Evolutionary conservation across 1,140 invertebrate species (phyloP).

Genomic region (Palaemon carinicauda): DNA sequence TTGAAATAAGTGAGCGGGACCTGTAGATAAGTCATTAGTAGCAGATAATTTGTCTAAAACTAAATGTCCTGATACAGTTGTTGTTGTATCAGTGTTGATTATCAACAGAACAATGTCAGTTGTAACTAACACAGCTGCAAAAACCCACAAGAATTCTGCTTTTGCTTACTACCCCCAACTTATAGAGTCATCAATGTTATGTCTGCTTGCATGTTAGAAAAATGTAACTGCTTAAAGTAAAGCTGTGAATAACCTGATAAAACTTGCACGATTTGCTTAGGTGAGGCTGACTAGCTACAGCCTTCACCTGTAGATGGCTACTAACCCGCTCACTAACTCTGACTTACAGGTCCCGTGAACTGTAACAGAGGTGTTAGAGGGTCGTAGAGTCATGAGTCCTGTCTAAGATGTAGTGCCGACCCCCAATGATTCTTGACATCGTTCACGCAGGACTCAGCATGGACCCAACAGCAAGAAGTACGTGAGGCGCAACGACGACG

Average conservation of each 20-base stretch:
- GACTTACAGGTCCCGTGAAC: conserved; percentile 57
- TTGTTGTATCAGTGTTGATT: too few species aligned
- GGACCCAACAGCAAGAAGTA: conserved; percentile 60
- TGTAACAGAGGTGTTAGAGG: conserved; percentile 41
- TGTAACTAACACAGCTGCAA: too few species aligned
- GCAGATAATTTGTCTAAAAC: not conserved
- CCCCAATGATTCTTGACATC: conserved; percentile 30
- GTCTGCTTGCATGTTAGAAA: too few species aligned
- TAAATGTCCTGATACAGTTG: too few species aligned
- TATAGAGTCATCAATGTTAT: too few species aligned
- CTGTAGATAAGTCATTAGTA: conserved; percentile 1
- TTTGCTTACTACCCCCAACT: too few species aligned
- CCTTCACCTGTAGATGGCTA: conserved; percentile 15
- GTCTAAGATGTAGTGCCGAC: not conserved
- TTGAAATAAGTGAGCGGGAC: not conserved
- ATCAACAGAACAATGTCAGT: too few species aligned
- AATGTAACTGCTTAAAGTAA: too few species aligned
- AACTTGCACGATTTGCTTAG: not conserved
- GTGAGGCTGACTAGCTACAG: not conserved
- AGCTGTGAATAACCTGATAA: too few species aligned
- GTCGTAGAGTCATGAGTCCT: conserved; percentile 47
- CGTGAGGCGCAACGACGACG: conserved; percentile 62
- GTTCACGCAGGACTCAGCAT: conserved; percentile 61
- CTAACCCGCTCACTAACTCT: conserved; percentile 59
- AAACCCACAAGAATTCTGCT: too few species aligned